Evolutionary conservation across 2,797 vertebrate genomes (phyloP), one percentile per base, ranked within the genome.

Genomic region (Taeniopygia guttata): DNA sequence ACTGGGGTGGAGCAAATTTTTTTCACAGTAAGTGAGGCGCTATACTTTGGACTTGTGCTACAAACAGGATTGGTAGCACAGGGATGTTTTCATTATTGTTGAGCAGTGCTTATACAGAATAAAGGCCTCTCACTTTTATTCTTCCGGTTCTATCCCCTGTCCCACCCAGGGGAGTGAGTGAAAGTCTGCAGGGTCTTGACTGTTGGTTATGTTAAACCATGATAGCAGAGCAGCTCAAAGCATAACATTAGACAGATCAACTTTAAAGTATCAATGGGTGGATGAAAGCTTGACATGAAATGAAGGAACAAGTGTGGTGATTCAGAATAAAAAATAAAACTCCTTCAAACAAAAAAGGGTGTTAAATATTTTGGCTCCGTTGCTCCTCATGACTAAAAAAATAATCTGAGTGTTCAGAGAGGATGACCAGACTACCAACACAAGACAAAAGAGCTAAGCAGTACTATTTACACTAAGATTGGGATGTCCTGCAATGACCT

Each of bases 181-280:
- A 51, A 36, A 23, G 14, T 30, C 42, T 81, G 34, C 0, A 0
- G 42, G 13, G 13, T 25, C 20, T 76, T 63, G 64, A 12, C 14
- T 58, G 17, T 40, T 62, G 13, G 8, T 21, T 89, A 10, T 38
- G 19, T 76, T 38, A 22, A 45, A 70, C 29, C 2, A 6, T 1
- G 3, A 26, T 5, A 80, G 16, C 10, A 27, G 12, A 10, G 20
- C 48, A 76, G 20, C 25, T 89, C n/a, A 51, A 79, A 89, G 29
- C 25, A n/a, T 2, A 34, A 66, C 21, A 25, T n/a, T 27, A 29
- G 0, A 2, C 7, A 69, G 55, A 52, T 63, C 32, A n/a, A 30
- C 10, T 64, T 78, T 32, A 38, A 70, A 32, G 5, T 43, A 58
- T 64, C 27, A 74, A 27, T n/a, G 40, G 34, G 36, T 63, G 36